Evolutionary conservation across 2,888 invertebrate species (phyloP).

Genomic region (Allacma fusca): DNA sequence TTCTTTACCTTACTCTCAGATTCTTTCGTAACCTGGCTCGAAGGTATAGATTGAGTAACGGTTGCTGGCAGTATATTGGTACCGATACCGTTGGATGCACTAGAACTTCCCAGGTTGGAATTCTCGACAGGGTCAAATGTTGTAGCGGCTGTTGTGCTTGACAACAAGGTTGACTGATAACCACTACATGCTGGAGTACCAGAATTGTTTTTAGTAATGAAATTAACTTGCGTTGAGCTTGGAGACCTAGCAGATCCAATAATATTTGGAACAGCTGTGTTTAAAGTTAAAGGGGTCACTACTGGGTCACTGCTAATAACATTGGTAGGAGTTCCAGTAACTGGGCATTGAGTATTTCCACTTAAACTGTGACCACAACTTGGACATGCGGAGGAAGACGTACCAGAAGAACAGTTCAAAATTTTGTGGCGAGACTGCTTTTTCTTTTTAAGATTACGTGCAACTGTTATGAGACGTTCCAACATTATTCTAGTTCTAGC

Average conservation of each 20-base stretch:
- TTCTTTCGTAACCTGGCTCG: background rate
- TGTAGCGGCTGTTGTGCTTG: background rate
- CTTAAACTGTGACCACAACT: slow-evolving; percentile 50
- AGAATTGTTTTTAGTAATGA: background rate
- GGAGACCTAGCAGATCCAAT: background rate
- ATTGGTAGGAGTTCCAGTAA: background rate
- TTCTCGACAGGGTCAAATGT: slow-evolving; percentile 3
- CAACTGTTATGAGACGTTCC: slow-evolving; percentile 50
- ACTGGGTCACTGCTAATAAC: background rate
- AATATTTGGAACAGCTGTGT: background rate
- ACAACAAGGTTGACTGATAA: background rate
- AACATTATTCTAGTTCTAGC: slow-evolving; percentile 49
- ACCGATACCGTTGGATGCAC: background rate
- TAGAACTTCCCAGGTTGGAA: background rate
- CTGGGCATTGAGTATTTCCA: slow-evolving; percentile 34
- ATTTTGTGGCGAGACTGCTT: slow-evolving; percentile 49
- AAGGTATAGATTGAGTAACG: background rate
- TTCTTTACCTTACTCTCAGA: slow-evolving; percentile 30
- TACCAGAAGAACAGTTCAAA: background rate
- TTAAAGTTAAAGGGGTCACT: background rate
- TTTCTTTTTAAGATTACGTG: slow-evolving; percentile 57
- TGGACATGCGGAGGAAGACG: slow-evolving; percentile 40
- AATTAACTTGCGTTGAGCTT: background rate
- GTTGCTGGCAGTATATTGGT: background rate
- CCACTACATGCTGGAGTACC: background rate